Percentiles rank a stretch among this genome's conserved stretches.
Conservation (phyloP, 2,888 invertebrate species). For the Cotesia congregata region DNA sequence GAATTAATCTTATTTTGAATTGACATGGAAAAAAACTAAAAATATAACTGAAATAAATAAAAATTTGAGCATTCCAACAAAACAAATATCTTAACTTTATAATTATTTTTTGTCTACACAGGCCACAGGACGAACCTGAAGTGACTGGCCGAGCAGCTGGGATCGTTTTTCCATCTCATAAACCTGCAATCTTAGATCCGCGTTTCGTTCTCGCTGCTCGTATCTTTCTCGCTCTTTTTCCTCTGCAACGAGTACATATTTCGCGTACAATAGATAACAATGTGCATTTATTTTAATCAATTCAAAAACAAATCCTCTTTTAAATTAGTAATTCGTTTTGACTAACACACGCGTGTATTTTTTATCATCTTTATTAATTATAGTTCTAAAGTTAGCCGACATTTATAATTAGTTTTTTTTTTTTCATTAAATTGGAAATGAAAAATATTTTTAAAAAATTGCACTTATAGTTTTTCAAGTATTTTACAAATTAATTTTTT, state of each 20-base stretch:
- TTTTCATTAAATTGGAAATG: too few relatives aligned
- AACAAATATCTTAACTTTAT: slow-evolving; percentile 44
- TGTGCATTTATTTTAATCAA: too few relatives aligned
- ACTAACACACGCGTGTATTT: too few relatives aligned
- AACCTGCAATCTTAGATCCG: slow-evolving; percentile 70
- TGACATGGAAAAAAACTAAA: neutral
- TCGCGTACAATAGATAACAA: slow-evolving; percentile 64
- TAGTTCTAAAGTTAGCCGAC: too few relatives aligned
- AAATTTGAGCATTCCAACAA: slow-evolving; percentile 61
- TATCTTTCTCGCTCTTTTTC: slow-evolving; percentile 70
- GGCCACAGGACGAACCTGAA: slow-evolving; percentile 70
- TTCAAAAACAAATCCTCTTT: too few relatives aligned
- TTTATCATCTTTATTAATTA: too few relatives aligned
- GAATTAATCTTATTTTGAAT: neutral
- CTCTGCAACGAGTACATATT: slow-evolving; percentile 66
- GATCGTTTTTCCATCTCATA: slow-evolving; percentile 71
- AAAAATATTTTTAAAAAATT: too few relatives aligned
- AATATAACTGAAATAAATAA: slow-evolving; percentile 26
- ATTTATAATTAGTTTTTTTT: too few relatives aligned
- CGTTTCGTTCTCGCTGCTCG: slow-evolving; percentile 70
- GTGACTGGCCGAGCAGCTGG: slow-evolving; percentile 69
- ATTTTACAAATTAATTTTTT: too few relatives aligned
- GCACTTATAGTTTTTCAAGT: too few relatives aligned
- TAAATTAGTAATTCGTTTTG: too few relatives aligned
- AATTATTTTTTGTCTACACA: slow-evolving; percentile 58